Evolutionary conservation across 2,797 vertebrate species (phyloP).

Genomic region (Lepilemur ruficaudatus): DNA sequence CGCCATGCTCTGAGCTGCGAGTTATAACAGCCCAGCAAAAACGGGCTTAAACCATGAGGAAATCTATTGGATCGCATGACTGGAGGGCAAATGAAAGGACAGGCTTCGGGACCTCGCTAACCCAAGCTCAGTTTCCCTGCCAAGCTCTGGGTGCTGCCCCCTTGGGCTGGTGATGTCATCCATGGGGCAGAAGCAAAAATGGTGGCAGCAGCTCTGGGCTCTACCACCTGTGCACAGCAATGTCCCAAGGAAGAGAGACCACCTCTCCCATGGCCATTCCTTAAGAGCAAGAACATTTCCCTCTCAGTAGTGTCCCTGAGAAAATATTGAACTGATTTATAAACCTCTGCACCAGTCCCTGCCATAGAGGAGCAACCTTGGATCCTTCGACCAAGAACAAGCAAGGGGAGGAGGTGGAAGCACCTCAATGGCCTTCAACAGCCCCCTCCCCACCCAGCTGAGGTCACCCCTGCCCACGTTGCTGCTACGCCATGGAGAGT

Average conservation of each 20-base stretch:
- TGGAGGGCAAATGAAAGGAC: background rate
- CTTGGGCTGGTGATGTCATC: accelerated
- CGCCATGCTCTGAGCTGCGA: background rate
- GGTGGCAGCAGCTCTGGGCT: background rate
- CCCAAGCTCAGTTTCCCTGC: background rate
- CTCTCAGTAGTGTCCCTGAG: background rate
- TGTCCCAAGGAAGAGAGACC: background rate
- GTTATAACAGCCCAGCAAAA: background rate
- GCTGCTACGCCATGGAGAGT: accelerated
- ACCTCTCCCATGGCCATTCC: background rate
- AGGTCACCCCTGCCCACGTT: background rate
- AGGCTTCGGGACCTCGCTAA: background rate
- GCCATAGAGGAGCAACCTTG: no score
- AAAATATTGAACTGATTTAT: background rate
- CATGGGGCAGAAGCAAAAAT: background rate
- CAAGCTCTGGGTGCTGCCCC: background rate
- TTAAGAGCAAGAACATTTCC: background rate
- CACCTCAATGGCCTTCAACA: background rate
- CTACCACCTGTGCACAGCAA: no score
- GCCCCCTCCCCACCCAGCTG: background rate
- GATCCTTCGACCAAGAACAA: background rate
- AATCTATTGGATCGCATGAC: background rate
- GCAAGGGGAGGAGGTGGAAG: no score
- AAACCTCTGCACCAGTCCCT: background rate
- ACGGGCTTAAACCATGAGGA: background rate